These are phyloP conservation scores for Oryzias sinensis DNA, from an alignment of 2,797 vertebrate species.

Conservation along the genomic window DNA sequence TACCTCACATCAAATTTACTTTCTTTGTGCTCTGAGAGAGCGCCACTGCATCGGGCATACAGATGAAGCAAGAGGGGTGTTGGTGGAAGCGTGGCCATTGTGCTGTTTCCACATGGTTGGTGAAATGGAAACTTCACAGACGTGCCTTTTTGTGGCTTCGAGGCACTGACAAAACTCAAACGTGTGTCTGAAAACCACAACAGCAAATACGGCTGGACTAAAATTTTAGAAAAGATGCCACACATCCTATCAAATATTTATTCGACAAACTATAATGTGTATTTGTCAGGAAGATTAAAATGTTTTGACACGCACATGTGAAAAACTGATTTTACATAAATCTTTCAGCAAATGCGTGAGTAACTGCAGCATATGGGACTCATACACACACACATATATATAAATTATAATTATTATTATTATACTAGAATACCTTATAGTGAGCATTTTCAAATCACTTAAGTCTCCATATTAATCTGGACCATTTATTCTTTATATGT, in stretches of 20 bases:
- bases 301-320: not conserved
- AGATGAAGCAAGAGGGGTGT: slow-evolving; percentile 9
- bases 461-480: too few species aligned
- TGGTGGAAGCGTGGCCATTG: slow-evolving; percentile 5
- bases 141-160: slow-evolving; percentile 1
- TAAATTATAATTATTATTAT: too few species aligned
- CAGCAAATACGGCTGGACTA: not conserved
- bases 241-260: not conserved
- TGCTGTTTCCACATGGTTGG: slow-evolving; percentile 10
- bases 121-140: slow-evolving; percentile 23
- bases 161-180: slow-evolving; percentile 3
- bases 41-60: slow-evolving; percentile 11
- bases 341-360: too few species aligned
- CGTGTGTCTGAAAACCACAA: not conserved
- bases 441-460: too few species aligned
- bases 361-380: too few species aligned
- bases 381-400: too few species aligned
- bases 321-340: not conserved
- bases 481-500: too few species aligned
- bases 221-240: not conserved
- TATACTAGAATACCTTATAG: too few species aligned
- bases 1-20: slow-evolving; percentile 38
- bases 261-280: not conserved
- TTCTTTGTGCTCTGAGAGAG: slow-evolving; percentile 22
- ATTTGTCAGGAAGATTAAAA: not conserved